Conservation (phyloP, 2,113 vertebrate species). For the Naja naja region DNA sequence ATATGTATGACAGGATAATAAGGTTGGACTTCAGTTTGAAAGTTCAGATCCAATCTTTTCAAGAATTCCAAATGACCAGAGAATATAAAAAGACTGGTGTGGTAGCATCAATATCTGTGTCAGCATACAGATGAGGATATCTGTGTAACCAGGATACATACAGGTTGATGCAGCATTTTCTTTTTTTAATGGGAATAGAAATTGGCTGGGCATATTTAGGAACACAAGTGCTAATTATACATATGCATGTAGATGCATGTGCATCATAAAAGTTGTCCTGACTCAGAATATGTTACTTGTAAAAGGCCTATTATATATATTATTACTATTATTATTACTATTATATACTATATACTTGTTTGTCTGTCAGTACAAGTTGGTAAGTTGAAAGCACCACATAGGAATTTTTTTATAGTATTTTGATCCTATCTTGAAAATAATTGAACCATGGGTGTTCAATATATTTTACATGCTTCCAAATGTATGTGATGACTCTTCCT, state of each 20-base stretch:
- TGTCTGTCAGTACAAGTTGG: background rate
- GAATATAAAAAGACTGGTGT: background rate
- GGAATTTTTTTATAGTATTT: conserved; percentile 27
- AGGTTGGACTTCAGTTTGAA: background rate
- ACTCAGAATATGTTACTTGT: background rate
- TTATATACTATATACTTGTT: background rate
- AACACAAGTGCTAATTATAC: background rate
- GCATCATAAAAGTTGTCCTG: background rate
- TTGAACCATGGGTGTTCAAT: rapidly evolving
- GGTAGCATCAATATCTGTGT: background rate
- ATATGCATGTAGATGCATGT: background rate
- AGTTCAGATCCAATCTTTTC: background rate
- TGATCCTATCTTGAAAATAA: conserved; percentile 13
- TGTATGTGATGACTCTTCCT: background rate
- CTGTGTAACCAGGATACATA: background rate
- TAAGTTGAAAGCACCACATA: background rate
- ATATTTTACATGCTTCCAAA: background rate
- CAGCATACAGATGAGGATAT: background rate
- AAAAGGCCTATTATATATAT: background rate
- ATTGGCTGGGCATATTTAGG: background rate
- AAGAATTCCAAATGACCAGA: background rate
- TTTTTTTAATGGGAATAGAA: background rate
- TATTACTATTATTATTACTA: too few relatives aligned
- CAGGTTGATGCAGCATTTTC: background rate
- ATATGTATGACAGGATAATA: background rate